Evolutionary conservation across 2,888 invertebrate species (phyloP).

Genomic region (Paralinhomoeus sp.): DNA sequence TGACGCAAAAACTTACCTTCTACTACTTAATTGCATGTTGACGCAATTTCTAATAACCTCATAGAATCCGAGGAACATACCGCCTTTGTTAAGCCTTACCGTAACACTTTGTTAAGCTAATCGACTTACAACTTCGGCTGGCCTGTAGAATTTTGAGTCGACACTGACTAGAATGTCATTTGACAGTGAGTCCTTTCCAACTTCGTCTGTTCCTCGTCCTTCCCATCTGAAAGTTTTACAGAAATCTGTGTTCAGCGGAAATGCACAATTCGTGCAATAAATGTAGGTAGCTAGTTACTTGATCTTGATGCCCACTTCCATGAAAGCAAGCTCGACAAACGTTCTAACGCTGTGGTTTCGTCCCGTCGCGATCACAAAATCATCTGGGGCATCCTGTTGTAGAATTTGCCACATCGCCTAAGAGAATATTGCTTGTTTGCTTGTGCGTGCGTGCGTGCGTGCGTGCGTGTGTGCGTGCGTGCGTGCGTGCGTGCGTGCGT

Average conservation of each 20-base stretch:
- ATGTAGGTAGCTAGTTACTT: no score
- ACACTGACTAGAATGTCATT: slow-evolving; percentile 56
- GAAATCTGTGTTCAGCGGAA: no score
- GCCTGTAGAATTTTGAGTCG: slow-evolving; percentile 80
- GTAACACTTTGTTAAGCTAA: no score
- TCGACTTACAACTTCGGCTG: slow-evolving; percentile 61
- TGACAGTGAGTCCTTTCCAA: slow-evolving; percentile 47
- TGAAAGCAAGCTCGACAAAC: slow-evolving; percentile 78
- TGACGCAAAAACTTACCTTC: not conserved
- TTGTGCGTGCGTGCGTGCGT: no score
- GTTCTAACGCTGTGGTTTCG: slow-evolving; percentile 80
- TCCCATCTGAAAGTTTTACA: slow-evolving; percentile 58
- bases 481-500: no score
- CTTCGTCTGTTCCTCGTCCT: slow-evolving; percentile 58
- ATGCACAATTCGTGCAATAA: no score
- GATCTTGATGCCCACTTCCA: slow-evolving; percentile 51
- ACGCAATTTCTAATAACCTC: not conserved
- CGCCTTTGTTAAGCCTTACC: no score
- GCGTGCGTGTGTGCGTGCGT: no score
- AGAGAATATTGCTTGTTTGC: no score
- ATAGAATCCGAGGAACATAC: not conserved
- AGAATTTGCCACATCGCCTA: slow-evolving; percentile 99
- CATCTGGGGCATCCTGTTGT: slow-evolving; percentile 67
- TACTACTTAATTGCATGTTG: not conserved
- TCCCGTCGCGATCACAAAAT: slow-evolving; percentile 91